Evolutionary conservation across 2,888 invertebrate genomes (phyloP).

Genomic region (Ectropis crepuscularia): DNA sequence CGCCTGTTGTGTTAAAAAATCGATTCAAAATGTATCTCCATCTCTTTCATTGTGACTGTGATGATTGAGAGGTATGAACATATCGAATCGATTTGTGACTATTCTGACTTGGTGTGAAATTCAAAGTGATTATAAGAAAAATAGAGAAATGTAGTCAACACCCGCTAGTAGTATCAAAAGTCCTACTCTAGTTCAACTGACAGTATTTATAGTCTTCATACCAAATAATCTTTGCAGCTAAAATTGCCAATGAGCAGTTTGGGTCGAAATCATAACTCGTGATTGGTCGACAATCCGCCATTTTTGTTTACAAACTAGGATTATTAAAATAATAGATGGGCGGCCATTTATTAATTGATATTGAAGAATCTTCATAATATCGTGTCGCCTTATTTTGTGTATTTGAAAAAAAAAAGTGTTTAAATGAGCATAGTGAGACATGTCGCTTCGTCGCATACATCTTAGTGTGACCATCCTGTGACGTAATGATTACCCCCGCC

Average conservation of each 20-base stretch:
- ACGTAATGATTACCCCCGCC: conserved; percentile 46
- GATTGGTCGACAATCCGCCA: neutral
- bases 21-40: neutral
- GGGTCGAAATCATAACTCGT: neutral
- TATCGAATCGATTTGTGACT: too few relatives aligned
- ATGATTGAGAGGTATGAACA: too few relatives aligned
- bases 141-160: too few relatives aligned
- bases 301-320: neutral
- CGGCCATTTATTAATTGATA: neutral
- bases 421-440: conserved; percentile 65
- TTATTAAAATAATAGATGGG: neutral
- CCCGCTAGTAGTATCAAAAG: too few relatives aligned
- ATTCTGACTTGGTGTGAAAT: too few relatives aligned
- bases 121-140: too few relatives aligned
- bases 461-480: conserved; percentile 61
- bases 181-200: too few relatives aligned
- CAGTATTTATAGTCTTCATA: too few relatives aligned
- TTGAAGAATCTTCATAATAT: neutral
- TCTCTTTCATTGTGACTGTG: too few relatives aligned
- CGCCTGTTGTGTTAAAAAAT: neutral
- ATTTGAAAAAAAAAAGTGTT: conserved; percentile 22
- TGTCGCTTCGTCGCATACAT: conserved; percentile 69
- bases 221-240: neutral
- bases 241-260: neutral
- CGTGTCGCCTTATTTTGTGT: neutral